These are phyloP conservation scores for Drosophila greeni DNA, from an alignment of 2,888 invertebrate species.

Conservation along the genomic window DNA sequence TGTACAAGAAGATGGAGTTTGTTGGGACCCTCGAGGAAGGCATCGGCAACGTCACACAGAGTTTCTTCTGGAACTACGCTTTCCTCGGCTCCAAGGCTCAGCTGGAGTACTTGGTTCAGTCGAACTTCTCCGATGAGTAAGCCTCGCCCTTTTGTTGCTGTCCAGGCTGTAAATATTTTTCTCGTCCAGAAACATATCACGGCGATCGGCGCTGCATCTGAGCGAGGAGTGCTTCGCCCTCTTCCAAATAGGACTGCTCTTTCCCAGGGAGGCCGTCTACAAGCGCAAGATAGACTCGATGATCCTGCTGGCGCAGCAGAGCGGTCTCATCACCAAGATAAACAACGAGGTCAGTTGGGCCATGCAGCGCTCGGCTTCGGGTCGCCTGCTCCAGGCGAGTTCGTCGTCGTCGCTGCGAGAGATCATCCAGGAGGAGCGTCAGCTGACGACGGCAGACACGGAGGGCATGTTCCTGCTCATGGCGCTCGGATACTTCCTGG, in stretches of 20 bases:
- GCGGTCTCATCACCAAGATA: conserved; percentile 84
- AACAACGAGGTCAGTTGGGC: conserved; percentile 86
- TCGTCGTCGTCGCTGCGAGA: conserved; percentile 78
- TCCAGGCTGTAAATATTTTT: background rate
- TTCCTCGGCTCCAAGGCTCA: conserved; percentile 87
- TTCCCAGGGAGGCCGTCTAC: conserved; percentile 84
- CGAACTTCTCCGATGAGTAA: conserved; percentile 84
- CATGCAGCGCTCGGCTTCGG: conserved; percentile 83
- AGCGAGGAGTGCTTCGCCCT: conserved; percentile 87
- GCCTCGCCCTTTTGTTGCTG: conserved; percentile 17
- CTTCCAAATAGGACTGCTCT: conserved; percentile 84
- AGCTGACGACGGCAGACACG: conserved; percentile 87
- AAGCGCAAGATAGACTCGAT: conserved; percentile 82
- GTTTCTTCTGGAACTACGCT: conserved; percentile 88
- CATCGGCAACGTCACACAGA: conserved; percentile 85
- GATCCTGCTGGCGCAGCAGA: conserved; percentile 83
- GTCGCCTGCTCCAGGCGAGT: conserved; percentile 83
- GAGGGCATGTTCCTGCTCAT: conserved; percentile 90
- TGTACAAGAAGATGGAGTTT: conserved; percentile 84
- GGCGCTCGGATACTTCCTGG: conserved; percentile 84
- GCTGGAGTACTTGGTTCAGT: conserved; percentile 85
- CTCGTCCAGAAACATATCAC: conserved; percentile 77
- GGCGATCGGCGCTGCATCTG: conserved; percentile 85
- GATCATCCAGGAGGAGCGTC: conserved; percentile 83
- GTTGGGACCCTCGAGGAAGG: conserved; percentile 84